Conservation (phyloP, 2,113 vertebrate species). For the Isichthys henryi region DNA sequence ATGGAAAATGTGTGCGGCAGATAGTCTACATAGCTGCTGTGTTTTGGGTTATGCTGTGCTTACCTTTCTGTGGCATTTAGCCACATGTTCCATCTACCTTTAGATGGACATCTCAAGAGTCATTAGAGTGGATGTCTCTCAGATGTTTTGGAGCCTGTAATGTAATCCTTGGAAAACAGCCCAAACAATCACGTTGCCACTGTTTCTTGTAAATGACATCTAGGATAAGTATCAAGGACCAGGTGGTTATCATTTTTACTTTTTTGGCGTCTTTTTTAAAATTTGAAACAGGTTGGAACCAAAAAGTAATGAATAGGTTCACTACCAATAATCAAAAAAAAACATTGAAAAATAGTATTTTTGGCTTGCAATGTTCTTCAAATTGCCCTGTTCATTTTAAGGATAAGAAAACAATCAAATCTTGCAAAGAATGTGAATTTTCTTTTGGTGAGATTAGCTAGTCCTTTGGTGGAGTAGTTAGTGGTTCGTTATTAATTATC, state of each 20-base stretch:
- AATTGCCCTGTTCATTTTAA: background rate
- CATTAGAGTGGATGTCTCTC: constrained; percentile 14
- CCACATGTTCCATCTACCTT: background rate
- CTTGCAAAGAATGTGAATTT: constrained; percentile 8
- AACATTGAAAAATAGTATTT: background rate
- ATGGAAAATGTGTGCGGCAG: background rate
- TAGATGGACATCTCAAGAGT: background rate
- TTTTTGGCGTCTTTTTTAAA: background rate
- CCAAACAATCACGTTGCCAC: background rate
- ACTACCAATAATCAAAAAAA: background rate
- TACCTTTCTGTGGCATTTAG: background rate
- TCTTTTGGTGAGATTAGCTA: constrained; percentile 1
- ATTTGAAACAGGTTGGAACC: background rate
- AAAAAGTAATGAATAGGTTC: constrained; percentile 5
- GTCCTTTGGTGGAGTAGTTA: constrained; percentile 2
- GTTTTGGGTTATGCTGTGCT: background rate
- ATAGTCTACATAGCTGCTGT: background rate
- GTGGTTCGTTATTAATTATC: constrained; percentile 27
- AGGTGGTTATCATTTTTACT: background rate
- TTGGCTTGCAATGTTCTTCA: background rate
- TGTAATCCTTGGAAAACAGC: background rate
- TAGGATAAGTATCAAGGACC: background rate
- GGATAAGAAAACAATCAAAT: background rate
- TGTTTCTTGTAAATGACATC: constrained; percentile 4
- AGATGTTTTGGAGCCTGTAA: constrained; percentile 5